phyloP scores from a whole-genome alignment of 2,888 invertebrate genomes.

The Polyploca ridens region DNA sequence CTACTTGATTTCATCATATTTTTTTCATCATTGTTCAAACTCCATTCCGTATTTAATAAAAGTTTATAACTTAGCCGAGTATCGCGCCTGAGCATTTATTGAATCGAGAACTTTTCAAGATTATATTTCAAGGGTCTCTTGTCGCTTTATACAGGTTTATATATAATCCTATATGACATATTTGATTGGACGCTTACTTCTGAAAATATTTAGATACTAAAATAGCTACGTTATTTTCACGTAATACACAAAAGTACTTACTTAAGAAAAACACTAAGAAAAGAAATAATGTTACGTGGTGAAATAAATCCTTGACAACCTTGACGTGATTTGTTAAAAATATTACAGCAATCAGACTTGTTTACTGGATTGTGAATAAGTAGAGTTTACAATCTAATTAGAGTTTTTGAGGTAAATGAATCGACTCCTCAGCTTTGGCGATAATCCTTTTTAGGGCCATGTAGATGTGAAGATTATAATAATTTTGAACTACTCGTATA shows the following conservation, averaged over 20 bases:
- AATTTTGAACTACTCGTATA: neutral
- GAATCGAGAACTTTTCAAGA: neutral
- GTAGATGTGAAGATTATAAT: neutral
- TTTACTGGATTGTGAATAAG: neutral
- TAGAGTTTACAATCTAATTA: neutral
- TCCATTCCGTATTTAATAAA: neutral
- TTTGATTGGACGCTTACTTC: neutral
- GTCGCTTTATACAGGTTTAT: neutral
- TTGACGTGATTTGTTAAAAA: too few species aligned
- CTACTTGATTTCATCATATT: neutral
- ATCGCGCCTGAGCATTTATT: neutral
- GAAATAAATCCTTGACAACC: too few species aligned
- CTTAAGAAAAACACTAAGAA: too few species aligned
- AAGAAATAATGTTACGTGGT: too few species aligned
- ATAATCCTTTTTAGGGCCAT: neutral
- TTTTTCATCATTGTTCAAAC: neutral
- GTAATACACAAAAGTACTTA: neutral
- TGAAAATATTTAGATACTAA: neutral
- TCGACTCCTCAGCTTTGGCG: neutral
- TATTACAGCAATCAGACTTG: too few species aligned
- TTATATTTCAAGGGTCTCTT: neutral
- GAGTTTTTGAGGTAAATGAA: neutral
- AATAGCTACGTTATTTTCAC: neutral
- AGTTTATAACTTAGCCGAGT: slow-evolving; percentile 2
- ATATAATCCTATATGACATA: neutral